A percentile compares a stretch with the other conserved stretches of the same genome.
Evolutionary conservation across 2,888 invertebrate genomes (phyloP).

Genomic region (Hirtodrosophila trivittata): DNA sequence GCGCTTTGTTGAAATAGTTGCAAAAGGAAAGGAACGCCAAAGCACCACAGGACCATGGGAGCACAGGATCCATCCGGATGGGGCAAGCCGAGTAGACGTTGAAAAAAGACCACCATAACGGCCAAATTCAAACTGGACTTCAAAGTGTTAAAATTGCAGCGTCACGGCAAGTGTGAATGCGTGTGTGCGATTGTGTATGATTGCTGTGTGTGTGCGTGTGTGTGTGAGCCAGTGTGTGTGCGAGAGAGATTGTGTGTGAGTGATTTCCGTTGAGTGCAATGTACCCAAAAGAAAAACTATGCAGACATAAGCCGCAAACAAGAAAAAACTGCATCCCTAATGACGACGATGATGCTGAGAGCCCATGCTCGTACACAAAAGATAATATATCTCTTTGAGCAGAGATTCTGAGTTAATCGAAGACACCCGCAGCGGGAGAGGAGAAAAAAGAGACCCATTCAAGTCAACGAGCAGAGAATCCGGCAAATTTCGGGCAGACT

Average conservation of each 20-base stretch:
- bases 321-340: conserved; percentile 53
- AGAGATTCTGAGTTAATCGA: conserved; percentile 22
- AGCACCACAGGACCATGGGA: conserved; percentile 55
- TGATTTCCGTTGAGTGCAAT: conserved; percentile 53
- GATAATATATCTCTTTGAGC: conserved; percentile 39
- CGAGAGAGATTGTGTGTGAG: conserved; percentile 38
- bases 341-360: conserved; percentile 36
- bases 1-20: conserved; percentile 79
- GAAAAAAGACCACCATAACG: conserved; percentile 42
- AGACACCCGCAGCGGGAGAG: not conserved
- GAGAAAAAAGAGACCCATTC: not conserved
- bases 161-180: conserved; percentile 44
- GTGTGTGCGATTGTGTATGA: conserved; percentile 6
- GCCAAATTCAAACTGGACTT: conserved; percentile 72
- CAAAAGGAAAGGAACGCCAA: conserved; percentile 65
- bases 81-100: conserved; percentile 8
- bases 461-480: not conserved
- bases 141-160: conserved; percentile 76
- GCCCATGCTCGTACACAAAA: conserved; percentile 20
- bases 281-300: conserved; percentile 35
- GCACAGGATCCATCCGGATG: conserved; percentile 14
- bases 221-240: conserved; percentile 17
- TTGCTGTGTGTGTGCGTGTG: conserved; percentile 18
- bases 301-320: conserved; percentile 45
- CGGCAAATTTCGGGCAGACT: not conserved